Percentiles rank a stretch among this genome's conserved stretches.
Evolutionary conservation across 2,113 vertebrate genomes (phyloP).

Genomic region (Pelodiscus sinensis): DNA sequence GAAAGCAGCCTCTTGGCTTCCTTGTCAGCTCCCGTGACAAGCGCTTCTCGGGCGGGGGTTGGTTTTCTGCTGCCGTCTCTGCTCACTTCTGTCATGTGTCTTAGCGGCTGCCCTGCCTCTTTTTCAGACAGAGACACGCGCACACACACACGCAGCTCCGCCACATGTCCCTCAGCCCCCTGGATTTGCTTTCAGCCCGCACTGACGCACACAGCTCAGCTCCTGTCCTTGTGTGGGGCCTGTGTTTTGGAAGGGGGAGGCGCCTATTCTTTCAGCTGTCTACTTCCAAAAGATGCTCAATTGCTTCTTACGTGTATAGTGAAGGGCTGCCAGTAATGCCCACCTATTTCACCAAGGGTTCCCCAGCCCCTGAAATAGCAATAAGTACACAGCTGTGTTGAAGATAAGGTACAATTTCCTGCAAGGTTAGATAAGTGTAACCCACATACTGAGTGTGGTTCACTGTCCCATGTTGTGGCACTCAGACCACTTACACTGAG

Average conservation of each 20-base stretch:
- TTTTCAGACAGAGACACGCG: not conserved
- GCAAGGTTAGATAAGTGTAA: not conserved
- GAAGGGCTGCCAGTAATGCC: not conserved
- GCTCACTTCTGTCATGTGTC: not conserved
- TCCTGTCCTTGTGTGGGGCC: not conserved
- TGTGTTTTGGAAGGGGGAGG: not conserved
- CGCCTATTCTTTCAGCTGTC: not conserved
- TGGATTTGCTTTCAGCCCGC: not conserved
- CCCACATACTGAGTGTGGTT: too few relatives aligned
- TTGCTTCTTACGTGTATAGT: not conserved
- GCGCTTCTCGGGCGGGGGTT: not conserved
- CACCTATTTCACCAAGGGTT: not conserved
- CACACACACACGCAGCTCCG: not conserved
- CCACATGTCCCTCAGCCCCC: not conserved
- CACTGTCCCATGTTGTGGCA: too few relatives aligned
- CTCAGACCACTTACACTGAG: too few relatives aligned
- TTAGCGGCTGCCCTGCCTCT: not conserved
- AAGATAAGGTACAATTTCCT: not conserved
- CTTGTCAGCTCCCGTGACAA: not conserved
- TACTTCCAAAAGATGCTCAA: not conserved
- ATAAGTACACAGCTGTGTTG: too few relatives aligned
- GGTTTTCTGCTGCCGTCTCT: not conserved
- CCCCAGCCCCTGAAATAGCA: not conserved
- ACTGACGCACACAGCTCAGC: not conserved
- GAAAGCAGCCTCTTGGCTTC: not conserved